Conservation (phyloP, 2,888 invertebrate genomes). For the Sisyra terminalis region DNA sequence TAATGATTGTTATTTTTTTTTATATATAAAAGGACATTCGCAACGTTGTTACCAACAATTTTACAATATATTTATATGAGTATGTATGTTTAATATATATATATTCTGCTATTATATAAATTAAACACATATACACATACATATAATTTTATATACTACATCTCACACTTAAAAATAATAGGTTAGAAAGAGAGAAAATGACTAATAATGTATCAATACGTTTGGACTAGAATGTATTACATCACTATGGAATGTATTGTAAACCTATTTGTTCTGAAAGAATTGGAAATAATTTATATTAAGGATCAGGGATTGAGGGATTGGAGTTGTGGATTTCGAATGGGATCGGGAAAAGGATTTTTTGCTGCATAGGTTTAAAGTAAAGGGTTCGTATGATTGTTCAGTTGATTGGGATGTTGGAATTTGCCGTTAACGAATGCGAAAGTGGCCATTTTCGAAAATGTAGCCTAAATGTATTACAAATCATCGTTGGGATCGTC, state of each 20-base stretch:
- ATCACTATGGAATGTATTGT: constrained; percentile 11
- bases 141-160: constrained; percentile 38
- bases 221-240: constrained; percentile 9
- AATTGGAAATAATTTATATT: constrained; percentile 8
- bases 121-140: constrained; percentile 1
- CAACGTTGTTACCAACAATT: constrained; percentile 28
- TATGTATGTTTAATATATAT: too few species aligned
- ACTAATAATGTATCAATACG: constrained; percentile 7
- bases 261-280: too few species aligned
- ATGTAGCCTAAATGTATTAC: too few species aligned
- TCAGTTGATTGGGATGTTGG: too few species aligned
- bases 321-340: constrained; percentile 1
- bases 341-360: constrained; percentile 1
- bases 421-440: too few species aligned
- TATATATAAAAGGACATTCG: constrained; percentile 6
- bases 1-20: background rate
- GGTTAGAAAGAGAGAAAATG: constrained; percentile 8
- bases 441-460: too few species aligned
- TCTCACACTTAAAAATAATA: constrained; percentile 26
- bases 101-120: too few species aligned
- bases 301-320: constrained; percentile 6
- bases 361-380: too few species aligned
- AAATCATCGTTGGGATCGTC: too few species aligned
- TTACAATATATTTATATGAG: constrained; percentile 11
- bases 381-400: too few species aligned